phyloP scores from a whole-genome alignment of 2,888 invertebrate species.

The Synanthedon tipuliformis region DNA sequence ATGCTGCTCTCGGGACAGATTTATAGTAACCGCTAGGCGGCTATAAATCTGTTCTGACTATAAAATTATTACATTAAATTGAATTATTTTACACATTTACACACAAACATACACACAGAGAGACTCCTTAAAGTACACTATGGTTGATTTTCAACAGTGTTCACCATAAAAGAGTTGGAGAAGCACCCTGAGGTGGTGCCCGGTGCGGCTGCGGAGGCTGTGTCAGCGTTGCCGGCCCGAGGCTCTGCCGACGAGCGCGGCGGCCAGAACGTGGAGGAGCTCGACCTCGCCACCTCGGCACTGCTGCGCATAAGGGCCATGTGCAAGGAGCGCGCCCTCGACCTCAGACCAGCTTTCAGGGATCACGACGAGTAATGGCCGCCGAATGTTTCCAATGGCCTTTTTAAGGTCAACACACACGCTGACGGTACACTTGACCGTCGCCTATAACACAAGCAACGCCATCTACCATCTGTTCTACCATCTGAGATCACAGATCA shows the following conservation, averaged over 20 bases:
- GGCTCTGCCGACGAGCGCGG: conserved; percentile 33
- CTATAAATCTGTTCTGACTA: too few relatives aligned
- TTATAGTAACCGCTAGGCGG: too few relatives aligned
- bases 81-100: too few relatives aligned
- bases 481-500: too few relatives aligned
- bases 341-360: conserved; percentile 76
- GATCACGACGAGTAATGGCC: conserved; percentile 75
- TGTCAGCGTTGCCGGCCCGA: conserved; percentile 64
- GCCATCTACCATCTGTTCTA: too few relatives aligned
- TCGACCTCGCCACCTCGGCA: conserved; percentile 72
- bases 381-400: conserved; percentile 3
- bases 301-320: conserved; percentile 73
- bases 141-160: conserved; percentile 48
- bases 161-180: conserved; percentile 75
- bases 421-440: background rate
- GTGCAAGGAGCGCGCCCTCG: conserved; percentile 71
- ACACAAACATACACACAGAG: too few relatives aligned
- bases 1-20: too few relatives aligned
- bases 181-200: conserved; percentile 71
- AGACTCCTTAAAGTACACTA: too few relatives aligned
- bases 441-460: too few relatives aligned
- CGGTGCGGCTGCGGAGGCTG: conserved; percentile 34
- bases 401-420: background rate
- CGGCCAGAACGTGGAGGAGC: conserved; percentile 18
- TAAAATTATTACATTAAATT: too few relatives aligned